A percentile compares a stretch with the other conserved stretches of the same genome.
phyloP scores from a whole-genome alignment of 2,113 vertebrate genomes.

The Catharus bicknelli region DNA sequence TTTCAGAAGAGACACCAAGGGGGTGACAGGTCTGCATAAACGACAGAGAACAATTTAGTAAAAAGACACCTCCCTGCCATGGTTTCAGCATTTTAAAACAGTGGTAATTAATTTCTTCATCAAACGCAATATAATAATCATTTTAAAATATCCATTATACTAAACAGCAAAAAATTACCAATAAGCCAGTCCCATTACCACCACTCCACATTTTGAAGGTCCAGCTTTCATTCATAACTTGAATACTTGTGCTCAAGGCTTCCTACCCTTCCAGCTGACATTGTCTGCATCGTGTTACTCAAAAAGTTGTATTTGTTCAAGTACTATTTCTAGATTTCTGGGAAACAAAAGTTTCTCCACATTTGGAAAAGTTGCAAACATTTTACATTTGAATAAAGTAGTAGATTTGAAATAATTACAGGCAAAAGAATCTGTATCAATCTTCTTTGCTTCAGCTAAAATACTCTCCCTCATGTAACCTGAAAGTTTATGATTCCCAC shows the following conservation, averaged over 20 bases:
- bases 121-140: background rate
- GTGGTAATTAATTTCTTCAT: background rate
- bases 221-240: background rate
- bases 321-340: background rate
- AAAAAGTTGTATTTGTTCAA: background rate
- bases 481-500: background rate
- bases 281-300: background rate
- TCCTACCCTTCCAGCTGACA: background rate
- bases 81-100: background rate
- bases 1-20: background rate
- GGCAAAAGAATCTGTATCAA: background rate
- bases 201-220: background rate
- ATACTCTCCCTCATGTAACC: background rate
- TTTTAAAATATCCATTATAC: background rate
- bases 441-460: background rate
- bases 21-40: background rate
- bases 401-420: background rate
- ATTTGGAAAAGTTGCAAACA: background rate
- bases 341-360: background rate
- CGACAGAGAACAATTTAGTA: background rate
- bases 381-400: background rate
- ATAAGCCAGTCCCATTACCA: background rate
- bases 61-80: background rate
- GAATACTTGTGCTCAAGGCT: background rate
- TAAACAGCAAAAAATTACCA: background rate